Base-by-base conservation (phyloP, 30 jellyfish, hydroid and myxozoan species). In the Chrysaora quinquecirrha region DNA sequence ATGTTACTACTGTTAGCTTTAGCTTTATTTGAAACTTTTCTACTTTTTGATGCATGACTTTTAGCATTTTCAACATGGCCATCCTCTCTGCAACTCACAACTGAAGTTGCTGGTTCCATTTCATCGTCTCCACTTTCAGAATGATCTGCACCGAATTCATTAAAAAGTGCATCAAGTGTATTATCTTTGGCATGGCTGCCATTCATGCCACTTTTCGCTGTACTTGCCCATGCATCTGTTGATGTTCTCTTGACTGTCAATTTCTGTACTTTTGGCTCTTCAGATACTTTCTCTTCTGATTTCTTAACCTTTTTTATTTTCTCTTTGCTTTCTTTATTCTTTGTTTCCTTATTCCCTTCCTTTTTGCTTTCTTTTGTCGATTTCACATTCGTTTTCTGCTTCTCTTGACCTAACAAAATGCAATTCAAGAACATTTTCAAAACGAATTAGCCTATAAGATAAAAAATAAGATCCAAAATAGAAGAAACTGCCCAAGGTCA, bases 211-310 rank as follows among this genome's bases (percentile, higher is more conserved):
- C 61, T 76, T 54, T 73, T 67, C 30, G 96, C 11, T 19, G 90
- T 75, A 47, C 94, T 90, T 10, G 94, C 33, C 93, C 94, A 90
- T 20, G 96, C 98, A 67, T 93, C 98, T 9, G 90, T 91, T 16
- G 98, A 73, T 25, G 93, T 93, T 50, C 98, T 82, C 67, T 80
- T 93, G 9, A 93, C 78, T 10, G 93, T 76, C 30, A 93, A 48
- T 78, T 86, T 86, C 48, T 87, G 96, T 27, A 93, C 89, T 82
- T 93, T 93, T 16, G 96, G 94, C 50, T 78, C 92, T 34, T 77
- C 96, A n/a, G n/a, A n/a, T n/a, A n/a, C n/a, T 50, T 88, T 88
- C 54, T 58, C 88, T 18, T 82, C 83, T 23, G 78, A 93, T 64
- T 93, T 93, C 74, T 93, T 86, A 27, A 16, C 10, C 73, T 85